Evolutionary conservation across 2,888 invertebrate genomes (phyloP).

Genomic region (Zeuzera pyrina): DNA sequence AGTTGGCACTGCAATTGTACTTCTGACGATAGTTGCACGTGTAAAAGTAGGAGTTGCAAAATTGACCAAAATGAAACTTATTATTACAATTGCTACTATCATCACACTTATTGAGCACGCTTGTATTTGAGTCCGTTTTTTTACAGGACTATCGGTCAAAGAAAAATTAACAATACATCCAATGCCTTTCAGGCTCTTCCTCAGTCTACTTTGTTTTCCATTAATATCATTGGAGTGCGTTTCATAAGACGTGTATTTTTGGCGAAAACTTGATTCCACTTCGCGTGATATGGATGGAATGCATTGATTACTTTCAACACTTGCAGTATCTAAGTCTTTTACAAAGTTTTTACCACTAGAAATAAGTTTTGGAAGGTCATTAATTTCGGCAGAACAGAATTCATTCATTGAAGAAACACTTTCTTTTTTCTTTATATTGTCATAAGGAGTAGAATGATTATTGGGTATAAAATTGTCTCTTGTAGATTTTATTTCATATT

Average conservation of each 20-base stretch:
- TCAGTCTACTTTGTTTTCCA: conserved; percentile 49
- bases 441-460: conserved; percentile 55
- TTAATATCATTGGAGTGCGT: conserved; percentile 34
- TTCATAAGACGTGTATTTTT: conserved; percentile 53
- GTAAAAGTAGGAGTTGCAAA: conserved; percentile 59
- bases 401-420: conserved; percentile 16
- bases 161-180: conserved; percentile 61
- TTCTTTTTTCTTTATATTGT: conserved; percentile 18
- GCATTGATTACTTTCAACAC: conserved; percentile 30
- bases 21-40: conserved; percentile 39
- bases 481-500: conserved; percentile 49
- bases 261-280: conserved; percentile 49
- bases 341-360: conserved; percentile 6
- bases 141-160: conserved; percentile 54
- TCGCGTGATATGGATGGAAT: conserved; percentile 63
- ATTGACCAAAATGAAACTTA: conserved; percentile 67
- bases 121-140: conserved; percentile 64
- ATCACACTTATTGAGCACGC: conserved; percentile 70
- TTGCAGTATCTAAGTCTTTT: conserved; percentile 21
- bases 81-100: conserved; percentile 64
- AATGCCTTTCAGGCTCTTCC: conserved; percentile 60
- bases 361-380: conserved; percentile 4
- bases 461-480: conserved; percentile 41
- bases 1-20: conserved; percentile 65
- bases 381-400: conserved; percentile 22